Evolutionary conservation across 2,113 vertebrate species (phyloP).

Genomic region (Nannobrachium achirus): DNA sequence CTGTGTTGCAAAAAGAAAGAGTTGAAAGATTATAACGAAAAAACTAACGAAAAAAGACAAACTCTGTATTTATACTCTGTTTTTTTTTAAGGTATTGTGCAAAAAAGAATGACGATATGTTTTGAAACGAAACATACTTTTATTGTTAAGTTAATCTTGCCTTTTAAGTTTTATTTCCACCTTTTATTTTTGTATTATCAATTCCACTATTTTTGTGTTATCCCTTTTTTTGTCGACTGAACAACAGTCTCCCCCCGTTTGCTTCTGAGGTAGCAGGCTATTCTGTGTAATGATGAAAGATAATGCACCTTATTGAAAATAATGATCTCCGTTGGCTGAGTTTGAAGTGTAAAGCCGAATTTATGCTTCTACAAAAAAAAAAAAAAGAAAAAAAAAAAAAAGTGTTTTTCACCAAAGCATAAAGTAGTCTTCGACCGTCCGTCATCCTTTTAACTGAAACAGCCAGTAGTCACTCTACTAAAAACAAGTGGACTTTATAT

Average conservation of each 20-base stretch:
- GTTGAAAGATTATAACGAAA: slow-evolving; percentile 41
- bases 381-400: too few species aligned
- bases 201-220: slow-evolving; percentile 23
- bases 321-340: slow-evolving; percentile 30
- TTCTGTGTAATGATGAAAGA: slow-evolving; percentile 51
- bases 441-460: too few species aligned
- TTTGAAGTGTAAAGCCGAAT: slow-evolving; percentile 38
- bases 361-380: too few species aligned
- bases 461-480: too few species aligned
- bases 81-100: slow-evolving; percentile 68
- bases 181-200: slow-evolving; percentile 33
- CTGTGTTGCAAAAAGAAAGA: slow-evolving; percentile 53
- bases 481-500: too few species aligned
- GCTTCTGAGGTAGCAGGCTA: slow-evolving; percentile 47
- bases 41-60: not conserved
- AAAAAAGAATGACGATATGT: slow-evolving; percentile 64
- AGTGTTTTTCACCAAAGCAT: too few species aligned
- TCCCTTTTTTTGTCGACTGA: slow-evolving; percentile 47
- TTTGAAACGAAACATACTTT: slow-evolving; percentile 67
- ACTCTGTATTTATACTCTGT: slow-evolving; percentile 72
- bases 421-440: too few species aligned
- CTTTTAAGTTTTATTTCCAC: slow-evolving; percentile 33
- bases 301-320: slow-evolving; percentile 71
- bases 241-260: slow-evolving; percentile 56
- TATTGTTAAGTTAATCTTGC: slow-evolving; percentile 66